Evolutionary conservation across 37 sponge, comb jelly and placozoan species (phyloP).

Genomic region (Haliclona indistincta): DNA sequence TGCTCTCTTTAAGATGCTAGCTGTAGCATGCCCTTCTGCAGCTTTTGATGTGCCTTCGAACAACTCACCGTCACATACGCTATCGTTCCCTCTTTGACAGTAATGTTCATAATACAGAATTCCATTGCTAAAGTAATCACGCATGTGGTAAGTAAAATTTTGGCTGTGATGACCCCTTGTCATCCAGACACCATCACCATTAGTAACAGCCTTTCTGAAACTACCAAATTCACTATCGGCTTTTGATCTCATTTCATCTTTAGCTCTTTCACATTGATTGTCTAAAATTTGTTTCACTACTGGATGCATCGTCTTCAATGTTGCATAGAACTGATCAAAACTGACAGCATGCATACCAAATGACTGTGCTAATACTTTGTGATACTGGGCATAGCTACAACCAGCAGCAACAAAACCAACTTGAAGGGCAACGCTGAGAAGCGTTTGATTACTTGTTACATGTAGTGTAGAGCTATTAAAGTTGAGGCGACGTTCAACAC

Average conservation of each 20-base stretch:
- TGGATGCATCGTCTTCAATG: slow-evolving; percentile 2
- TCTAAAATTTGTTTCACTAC: slow-evolving; percentile 4
- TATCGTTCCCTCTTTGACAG: slow-evolving; percentile 24
- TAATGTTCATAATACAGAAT: slow-evolving; percentile 27
- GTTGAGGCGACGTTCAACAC: background rate
- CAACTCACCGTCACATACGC: slow-evolving; percentile 9
- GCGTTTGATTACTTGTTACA: background rate
- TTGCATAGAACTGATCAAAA: background rate
- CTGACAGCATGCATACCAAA: slow-evolving; percentile 13
- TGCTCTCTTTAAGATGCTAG: too few relatives aligned
- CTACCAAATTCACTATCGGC: too few relatives aligned
- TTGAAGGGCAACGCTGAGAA: slow-evolving; percentile 13
- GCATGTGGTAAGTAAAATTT: too few relatives aligned
- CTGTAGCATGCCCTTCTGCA: too few relatives aligned
- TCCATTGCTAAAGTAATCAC: slow-evolving; percentile 3
- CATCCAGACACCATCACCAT: too few relatives aligned
- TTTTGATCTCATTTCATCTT: slow-evolving; percentile 40
- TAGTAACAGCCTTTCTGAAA: too few relatives aligned
- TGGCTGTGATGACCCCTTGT: too few relatives aligned
- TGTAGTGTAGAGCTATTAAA: slow-evolving; percentile 6
- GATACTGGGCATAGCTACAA: slow-evolving; percentile 10
- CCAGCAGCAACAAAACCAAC: slow-evolving; percentile 30
- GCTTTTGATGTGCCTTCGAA: slow-evolving; percentile 38
- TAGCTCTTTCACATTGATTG: slow-evolving; percentile 9
- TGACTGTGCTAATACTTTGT: background rate